These are phyloP conservation scores for Acridotheres tristis DNA, from an alignment of 2,797 vertebrate genomes.

Conservation along the genomic window DNA sequence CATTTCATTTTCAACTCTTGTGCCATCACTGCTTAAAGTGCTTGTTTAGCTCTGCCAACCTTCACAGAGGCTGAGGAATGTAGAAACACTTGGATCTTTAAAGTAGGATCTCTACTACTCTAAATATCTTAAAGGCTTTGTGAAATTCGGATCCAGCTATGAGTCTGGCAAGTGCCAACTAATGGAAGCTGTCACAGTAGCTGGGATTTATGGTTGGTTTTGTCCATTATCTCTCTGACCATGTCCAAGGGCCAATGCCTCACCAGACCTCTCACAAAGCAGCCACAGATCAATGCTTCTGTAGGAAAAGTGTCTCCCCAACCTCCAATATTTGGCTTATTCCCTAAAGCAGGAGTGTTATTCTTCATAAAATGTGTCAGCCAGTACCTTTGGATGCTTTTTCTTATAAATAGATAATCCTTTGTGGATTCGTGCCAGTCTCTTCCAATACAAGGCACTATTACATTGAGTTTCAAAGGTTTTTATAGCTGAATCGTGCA, in stretches of 20 bases:
- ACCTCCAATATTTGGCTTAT: constrained; percentile 9
- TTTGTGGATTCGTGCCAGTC: constrained; percentile 1
- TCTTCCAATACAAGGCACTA: not conserved
- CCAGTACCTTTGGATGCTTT: not conserved
- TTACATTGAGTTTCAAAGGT: not conserved
- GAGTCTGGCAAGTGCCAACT: not conserved
- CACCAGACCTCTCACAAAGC: not conserved
- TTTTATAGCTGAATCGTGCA: not conserved
- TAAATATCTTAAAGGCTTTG: constrained; percentile 10
- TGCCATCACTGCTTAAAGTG: constrained; percentile 27
- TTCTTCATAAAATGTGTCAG: constrained; percentile 33
- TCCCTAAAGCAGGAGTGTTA: not conserved
- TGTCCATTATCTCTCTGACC: not conserved
- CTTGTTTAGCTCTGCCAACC: constrained; percentile 14
- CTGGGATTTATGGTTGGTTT: not conserved
- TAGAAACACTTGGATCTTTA: not conserved
- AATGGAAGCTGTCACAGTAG: not conserved
- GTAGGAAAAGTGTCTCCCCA: not conserved
- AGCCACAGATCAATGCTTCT: not conserved
- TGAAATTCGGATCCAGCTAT: constrained; percentile 7
- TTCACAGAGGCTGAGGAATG: not conserved
- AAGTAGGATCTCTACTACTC: too few species aligned
- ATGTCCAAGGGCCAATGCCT: not conserved
- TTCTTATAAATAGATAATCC: constrained; percentile 18
- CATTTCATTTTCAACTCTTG: not conserved